A percentile compares a stretch with the other conserved stretches of the same genome.
Evolutionary conservation across 2,888 invertebrate genomes (phyloP).

Genomic region (Eilema griseolum): DNA sequence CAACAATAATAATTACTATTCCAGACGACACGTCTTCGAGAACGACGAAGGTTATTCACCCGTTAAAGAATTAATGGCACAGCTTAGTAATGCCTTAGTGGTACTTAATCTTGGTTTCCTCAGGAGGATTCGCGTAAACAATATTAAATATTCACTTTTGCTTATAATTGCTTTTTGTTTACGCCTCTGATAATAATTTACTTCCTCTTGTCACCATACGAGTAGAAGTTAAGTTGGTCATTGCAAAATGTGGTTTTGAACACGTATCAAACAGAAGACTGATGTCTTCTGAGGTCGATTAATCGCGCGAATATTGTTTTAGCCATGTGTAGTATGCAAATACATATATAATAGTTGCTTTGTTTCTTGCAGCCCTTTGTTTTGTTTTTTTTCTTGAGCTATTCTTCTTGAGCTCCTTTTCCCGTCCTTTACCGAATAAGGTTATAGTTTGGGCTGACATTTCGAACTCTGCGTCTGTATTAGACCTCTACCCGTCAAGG

Average conservation of each 20-base stretch:
- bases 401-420: too few species aligned
- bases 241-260: neutral
- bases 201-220: neutral
- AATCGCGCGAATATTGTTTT: neutral
- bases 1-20: conserved; percentile 80
- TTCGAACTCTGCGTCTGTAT: too few species aligned
- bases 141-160: conserved; percentile 54
- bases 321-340: too few species aligned
- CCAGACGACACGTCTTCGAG: conserved; percentile 74
- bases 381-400: too few species aligned
- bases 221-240: neutral
- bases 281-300: neutral
- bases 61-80: conserved; percentile 77
- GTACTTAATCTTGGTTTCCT: conserved; percentile 72
- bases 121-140: conserved; percentile 62
- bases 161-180: conserved; percentile 36
- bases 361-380: neutral
- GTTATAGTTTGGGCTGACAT: too few species aligned
- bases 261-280: neutral
- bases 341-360: neutral
- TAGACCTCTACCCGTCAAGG: neutral
- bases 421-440: neutral
- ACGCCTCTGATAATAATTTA: neutral
- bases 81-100: conserved; percentile 70
- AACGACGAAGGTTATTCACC: conserved; percentile 77